Evolutionary conservation across 2,797 vertebrate species (phyloP).

Genomic region (Pempheris klunzingeri): DNA sequence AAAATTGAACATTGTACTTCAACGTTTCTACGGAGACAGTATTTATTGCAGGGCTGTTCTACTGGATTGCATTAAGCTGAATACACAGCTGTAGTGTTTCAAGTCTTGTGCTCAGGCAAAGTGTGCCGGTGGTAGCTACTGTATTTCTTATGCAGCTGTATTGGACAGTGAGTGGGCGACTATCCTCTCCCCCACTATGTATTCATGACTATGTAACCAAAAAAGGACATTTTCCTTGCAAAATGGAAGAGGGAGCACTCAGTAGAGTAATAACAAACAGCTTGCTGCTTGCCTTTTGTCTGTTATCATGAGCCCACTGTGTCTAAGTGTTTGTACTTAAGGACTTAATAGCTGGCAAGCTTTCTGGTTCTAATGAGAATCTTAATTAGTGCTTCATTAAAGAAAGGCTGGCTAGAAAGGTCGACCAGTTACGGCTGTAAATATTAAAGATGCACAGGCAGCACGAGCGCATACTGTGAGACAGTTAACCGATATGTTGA

Average conservation of each 20-base stretch:
- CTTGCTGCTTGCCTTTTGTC: conserved; percentile 43
- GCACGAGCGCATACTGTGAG: conserved; percentile 15
- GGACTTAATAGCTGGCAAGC: conserved; percentile 42
- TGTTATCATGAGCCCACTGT: conserved; percentile 37
- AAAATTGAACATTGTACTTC: conserved; percentile 11
- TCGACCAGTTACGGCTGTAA: conserved; percentile 53
- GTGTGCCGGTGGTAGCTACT: conserved; percentile 37
- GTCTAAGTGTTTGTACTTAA: conserved; percentile 64
- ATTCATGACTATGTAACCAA: conserved; percentile 55
- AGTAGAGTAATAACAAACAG: conserved; percentile 37
- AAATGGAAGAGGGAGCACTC: conserved; percentile 39
- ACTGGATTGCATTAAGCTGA: conserved; percentile 32
- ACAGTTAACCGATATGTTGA: conserved; percentile 25
- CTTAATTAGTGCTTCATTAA: conserved; percentile 58
- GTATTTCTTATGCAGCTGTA: conserved; percentile 57
- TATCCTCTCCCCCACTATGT: conserved; percentile 22
- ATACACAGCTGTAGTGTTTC: conserved; percentile 44
- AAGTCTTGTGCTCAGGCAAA: conserved; percentile 19
- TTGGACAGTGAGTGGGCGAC: conserved; percentile 36
- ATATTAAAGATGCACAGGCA: conserved; percentile 40
- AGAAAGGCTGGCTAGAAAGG: conserved; percentile 53
- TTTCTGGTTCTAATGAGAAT: conserved; percentile 55
- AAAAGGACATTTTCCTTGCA: conserved; percentile 46
- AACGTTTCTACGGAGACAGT: conserved; percentile 10
- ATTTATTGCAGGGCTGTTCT: conserved; percentile 33